A percentile compares a stretch with the other conserved stretches of the same genome.
Evolutionary conservation across 2,113 vertebrate species (phyloP).

Genomic region (Amazona guildingii): DNA sequence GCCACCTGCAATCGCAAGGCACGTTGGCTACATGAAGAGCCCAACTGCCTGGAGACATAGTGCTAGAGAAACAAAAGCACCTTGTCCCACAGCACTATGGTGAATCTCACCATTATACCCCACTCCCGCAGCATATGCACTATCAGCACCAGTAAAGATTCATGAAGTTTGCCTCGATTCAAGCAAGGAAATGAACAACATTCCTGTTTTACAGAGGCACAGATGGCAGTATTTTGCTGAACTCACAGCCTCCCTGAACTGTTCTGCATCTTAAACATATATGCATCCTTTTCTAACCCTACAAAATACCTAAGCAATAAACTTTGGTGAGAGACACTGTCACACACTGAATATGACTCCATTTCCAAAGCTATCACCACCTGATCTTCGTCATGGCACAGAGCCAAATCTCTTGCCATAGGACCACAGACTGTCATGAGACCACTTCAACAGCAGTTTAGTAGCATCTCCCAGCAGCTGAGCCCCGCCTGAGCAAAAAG

Average conservation of each 20-base stretch:
- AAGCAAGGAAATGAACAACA: not conserved
- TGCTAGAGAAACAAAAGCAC: not conserved
- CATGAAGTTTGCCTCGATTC: accelerated
- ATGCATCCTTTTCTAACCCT: not conserved
- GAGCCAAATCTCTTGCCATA: not conserved
- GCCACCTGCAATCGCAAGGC: not conserved
- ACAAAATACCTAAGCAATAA: not conserved
- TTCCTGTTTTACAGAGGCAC: not conserved
- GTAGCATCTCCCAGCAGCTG: accelerated
- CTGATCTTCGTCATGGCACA: accelerated
- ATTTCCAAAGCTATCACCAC: not conserved
- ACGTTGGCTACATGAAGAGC: accelerated
- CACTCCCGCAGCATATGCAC: accelerated
- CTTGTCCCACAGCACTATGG: accelerated
- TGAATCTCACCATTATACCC: not conserved
- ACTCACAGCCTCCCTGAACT: not conserved
- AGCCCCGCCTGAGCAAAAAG: not conserved
- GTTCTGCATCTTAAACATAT: accelerated
- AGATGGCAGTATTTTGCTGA: not conserved
- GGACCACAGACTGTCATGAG: not conserved
- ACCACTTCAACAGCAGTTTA: not conserved
- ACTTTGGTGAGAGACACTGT: too few species aligned
- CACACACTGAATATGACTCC: not conserved
- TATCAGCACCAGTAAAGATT: accelerated
- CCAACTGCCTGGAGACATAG: accelerated